phyloP scores from a whole-genome alignment of 2,113 vertebrate genomes.

The Cichladusa arquata region DNA sequence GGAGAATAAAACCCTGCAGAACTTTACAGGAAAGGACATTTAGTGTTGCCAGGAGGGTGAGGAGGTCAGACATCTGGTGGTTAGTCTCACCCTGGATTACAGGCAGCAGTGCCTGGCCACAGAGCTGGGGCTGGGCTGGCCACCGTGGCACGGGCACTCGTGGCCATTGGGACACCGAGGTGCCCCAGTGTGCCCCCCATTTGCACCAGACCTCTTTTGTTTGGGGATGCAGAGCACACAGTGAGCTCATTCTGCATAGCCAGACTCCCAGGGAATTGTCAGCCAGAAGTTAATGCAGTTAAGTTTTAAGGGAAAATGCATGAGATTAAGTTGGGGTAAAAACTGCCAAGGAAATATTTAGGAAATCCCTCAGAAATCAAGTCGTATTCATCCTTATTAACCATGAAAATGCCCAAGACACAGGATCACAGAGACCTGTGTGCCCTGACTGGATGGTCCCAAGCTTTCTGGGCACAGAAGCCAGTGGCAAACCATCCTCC shows the following conservation, averaged over 20 bases:
- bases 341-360: neutral
- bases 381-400: neutral
- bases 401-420: neutral
- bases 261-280: neutral
- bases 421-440: neutral
- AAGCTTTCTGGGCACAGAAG: neutral
- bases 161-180: neutral
- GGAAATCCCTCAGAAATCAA: neutral
- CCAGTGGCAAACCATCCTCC: neutral
- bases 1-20: constrained; percentile 39
- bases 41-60: constrained; percentile 66
- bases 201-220: neutral
- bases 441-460: neutral
- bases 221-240: neutral
- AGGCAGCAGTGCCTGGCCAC: neutral
- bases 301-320: neutral
- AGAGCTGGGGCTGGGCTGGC: neutral
- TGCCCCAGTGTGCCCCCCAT: fast-evolving
- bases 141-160: neutral
- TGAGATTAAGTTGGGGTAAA: neutral
- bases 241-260: neutral
- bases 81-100: constrained; percentile 48
- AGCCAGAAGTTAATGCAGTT: neutral
- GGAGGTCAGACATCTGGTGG: constrained; percentile 76
- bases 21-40: constrained; percentile 71